phyloP scores from a whole-genome alignment of 2,113 vertebrate species.

The Nyctereutes procyonoides region DNA sequence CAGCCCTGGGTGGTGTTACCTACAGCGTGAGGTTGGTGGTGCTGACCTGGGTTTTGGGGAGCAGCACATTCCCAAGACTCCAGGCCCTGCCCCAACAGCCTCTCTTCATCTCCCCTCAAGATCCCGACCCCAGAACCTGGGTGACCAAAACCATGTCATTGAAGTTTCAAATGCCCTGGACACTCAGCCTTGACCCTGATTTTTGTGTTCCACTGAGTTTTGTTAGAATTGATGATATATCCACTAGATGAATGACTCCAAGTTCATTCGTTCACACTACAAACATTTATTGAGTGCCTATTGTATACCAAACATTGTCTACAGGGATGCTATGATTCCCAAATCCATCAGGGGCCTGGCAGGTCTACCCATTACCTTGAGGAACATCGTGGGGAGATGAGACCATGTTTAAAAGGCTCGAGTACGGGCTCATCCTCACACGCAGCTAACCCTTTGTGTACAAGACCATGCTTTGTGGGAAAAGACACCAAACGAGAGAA shows the following conservation, averaged over 20 bases:
- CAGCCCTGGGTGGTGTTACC: background rate
- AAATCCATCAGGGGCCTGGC: background rate
- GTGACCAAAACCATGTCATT: background rate
- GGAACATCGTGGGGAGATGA: background rate
- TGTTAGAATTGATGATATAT: background rate
- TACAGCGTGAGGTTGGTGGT: fast-evolving
- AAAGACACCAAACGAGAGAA: background rate
- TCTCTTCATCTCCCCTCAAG: background rate
- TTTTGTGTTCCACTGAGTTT: background rate
- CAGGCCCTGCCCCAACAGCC: background rate
- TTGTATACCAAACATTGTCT: background rate
- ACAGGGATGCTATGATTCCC: too few relatives aligned
- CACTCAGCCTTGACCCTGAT: background rate
- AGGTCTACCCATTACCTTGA: background rate
- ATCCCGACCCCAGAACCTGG: background rate
- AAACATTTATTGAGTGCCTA: background rate
- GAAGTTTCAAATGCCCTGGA: too few relatives aligned
- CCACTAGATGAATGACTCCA: background rate
- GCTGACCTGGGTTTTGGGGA: background rate
- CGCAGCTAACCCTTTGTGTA: fast-evolving
- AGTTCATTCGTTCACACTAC: background rate
- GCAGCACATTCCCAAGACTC: background rate
- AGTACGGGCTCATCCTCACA: background rate
- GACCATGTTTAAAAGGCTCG: fast-evolving
- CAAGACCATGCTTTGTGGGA: background rate